Base-by-base conservation (phyloP, 2,113 vertebrate species). In the Dasyurus viverrinus region DNA sequence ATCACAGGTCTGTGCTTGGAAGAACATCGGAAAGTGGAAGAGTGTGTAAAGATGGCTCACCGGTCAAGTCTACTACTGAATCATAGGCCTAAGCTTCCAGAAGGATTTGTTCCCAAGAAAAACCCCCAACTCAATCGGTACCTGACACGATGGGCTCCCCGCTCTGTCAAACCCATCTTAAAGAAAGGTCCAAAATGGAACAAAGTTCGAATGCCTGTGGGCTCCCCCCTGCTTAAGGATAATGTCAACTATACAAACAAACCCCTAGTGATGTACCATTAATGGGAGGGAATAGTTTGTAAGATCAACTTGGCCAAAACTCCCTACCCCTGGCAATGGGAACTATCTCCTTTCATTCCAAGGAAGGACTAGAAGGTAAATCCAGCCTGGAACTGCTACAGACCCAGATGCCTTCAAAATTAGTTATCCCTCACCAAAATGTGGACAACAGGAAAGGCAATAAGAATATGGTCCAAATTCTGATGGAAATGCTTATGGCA, bases 1-100 rank as follows among this genome's bases (percentile, higher is more conserved):
- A 53, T 99, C 98, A 99, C 99, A 0, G 99, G 99, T 53, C 99
- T 99, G n/a, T 99, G 99, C 97, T 10, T 16, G 26, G 99, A 99
- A 94, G 99, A 99, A 93, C 99, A 99, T 97, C 98, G n/a, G 91
- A 99, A 99, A 97, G 98, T 99, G 27, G 97, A 98, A n/a, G 97
- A 98, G 25, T 99, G 99, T 95, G 99, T 99, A 94, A 99, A 99
- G 98, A 99, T 99, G 99, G 99, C 99, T 91, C 99, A 99, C 94
- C 98, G 99, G 97, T 99, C 99, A 99, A 99, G 99, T 98, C 99
- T 99, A 36, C 98, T 99, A n/a, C 99, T 99, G 96, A 98, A 99
- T 98, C 99, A 99, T 97, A 99, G 97, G 97, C 99, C 99, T 92
- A 95, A 5, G 94, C 99, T 99, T 97, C 99, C 99, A 92, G 99